Conservation (phyloP, 2,113 vertebrate genomes). For the Otus sunia region DNA sequence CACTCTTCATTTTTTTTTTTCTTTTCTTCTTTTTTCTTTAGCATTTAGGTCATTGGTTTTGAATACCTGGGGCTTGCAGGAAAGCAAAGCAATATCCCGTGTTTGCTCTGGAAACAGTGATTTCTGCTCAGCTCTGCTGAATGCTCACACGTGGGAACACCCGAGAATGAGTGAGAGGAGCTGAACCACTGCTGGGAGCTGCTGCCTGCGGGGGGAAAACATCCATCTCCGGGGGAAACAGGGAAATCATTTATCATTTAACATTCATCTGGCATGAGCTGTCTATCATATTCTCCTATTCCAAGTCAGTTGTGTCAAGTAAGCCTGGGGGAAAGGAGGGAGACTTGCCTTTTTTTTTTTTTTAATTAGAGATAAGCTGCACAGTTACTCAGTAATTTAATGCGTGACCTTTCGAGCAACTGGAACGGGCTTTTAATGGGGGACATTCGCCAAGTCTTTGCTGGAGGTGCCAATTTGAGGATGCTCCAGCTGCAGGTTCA, state of each 20-base stretch:
- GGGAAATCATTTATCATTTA: constrained; percentile 11
- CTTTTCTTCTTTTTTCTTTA: background rate
- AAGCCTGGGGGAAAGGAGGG: background rate
- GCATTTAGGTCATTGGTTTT: background rate
- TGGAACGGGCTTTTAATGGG: background rate
- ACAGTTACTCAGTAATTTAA: constrained; percentile 13
- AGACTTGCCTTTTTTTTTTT: background rate
- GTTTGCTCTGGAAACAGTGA: background rate
- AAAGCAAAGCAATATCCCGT: background rate
- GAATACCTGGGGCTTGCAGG: background rate
- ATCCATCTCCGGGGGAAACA: constrained; percentile 4
- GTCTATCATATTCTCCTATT: background rate
- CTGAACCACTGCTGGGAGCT: background rate
- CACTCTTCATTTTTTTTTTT: background rate
- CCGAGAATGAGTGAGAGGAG: background rate
- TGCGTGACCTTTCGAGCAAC: constrained; percentile 36
- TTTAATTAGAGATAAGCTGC: constrained; percentile 30
- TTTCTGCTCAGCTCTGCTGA: background rate
- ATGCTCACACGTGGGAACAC: fast-evolving
- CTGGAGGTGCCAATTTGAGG: constrained; percentile 1
- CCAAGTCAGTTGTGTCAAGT: background rate
- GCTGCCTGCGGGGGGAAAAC: background rate
- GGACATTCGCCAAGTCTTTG: background rate
- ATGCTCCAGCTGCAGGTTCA: background rate
- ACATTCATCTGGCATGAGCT: constrained; percentile 15